A percentile compares a stretch with the other conserved stretches of the same genome.
phyloP scores from a whole-genome alignment of 2,797 vertebrate genomes.

The Chrysocyon brachyurus region DNA sequence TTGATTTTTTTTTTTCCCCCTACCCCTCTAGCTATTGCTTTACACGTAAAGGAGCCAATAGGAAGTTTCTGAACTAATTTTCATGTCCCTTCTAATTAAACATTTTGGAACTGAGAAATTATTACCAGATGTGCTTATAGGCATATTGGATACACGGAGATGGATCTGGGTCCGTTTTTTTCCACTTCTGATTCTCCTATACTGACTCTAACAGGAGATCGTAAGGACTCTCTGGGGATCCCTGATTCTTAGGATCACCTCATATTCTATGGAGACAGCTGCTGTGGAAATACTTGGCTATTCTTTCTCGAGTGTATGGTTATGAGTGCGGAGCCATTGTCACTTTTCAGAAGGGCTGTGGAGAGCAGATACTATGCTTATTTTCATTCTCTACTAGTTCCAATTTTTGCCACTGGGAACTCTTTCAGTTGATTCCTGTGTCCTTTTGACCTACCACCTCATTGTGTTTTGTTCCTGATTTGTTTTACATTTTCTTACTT shows the following conservation, averaged over 20 bases:
- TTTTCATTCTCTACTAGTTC: background rate
- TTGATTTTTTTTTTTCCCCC: background rate
- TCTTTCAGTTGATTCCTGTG: background rate
- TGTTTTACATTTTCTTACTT: background rate
- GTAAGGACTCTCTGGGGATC: background rate
- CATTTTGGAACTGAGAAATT: background rate
- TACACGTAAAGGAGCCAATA: background rate
- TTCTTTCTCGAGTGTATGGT: background rate
- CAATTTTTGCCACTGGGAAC: background rate
- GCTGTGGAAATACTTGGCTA: background rate
- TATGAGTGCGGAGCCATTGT: background rate
- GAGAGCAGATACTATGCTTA: background rate
- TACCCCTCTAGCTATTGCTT: background rate
- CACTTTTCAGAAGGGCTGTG: background rate
- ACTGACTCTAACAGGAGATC: background rate
- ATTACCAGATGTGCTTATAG: background rate
- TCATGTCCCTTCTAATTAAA: background rate
- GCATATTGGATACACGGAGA: background rate
- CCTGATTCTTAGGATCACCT: background rate
- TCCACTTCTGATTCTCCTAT: background rate
- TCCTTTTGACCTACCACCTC: background rate
- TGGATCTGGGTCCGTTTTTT: background rate
- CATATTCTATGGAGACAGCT: background rate
- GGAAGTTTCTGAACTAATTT: background rate
- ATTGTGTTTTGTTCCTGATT: background rate